Percentiles rank a stretch among this genome's conserved stretches.
These are phyloP conservation scores for Polydrusus pterygomalis DNA, from an alignment of 2,888 invertebrate species.

Conservation along the genomic window DNA sequence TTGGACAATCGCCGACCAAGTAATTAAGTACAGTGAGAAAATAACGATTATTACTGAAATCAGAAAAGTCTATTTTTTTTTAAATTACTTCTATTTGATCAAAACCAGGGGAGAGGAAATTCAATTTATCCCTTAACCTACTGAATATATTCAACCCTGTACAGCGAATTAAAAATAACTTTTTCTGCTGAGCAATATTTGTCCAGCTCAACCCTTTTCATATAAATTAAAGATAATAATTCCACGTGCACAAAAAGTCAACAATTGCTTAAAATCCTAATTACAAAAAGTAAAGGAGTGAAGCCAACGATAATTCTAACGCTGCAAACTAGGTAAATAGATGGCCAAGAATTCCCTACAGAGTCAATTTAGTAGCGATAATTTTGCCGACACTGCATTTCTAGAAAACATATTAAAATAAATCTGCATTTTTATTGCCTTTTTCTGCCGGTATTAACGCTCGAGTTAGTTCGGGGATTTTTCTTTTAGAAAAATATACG, in stretches of 20 bases:
- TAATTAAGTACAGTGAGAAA: too few relatives aligned
- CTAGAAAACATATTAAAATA: constrained; percentile 54
- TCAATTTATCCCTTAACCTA: too few relatives aligned
- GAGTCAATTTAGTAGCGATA: constrained; percentile 54
- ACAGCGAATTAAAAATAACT: not conserved
- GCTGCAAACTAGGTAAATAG: constrained; percentile 54
- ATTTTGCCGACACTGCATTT: constrained; percentile 55
- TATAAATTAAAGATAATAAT: constrained; percentile 35
- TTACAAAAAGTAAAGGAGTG: constrained; percentile 48
- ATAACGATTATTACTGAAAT: too few relatives aligned
- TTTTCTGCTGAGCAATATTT: not conserved
- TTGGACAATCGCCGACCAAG: too few relatives aligned
- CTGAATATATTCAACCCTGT: not conserved
- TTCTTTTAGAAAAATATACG: constrained; percentile 41
- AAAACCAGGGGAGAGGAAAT: too few relatives aligned
- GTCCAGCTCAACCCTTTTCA: not conserved
- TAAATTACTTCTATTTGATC: too few relatives aligned
- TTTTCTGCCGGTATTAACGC: constrained; percentile 54
- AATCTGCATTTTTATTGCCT: constrained; percentile 56
- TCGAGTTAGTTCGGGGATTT: constrained; percentile 50
- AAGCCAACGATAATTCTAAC: constrained; percentile 47
- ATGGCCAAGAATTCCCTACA: constrained; percentile 52
- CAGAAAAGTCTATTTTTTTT: too few relatives aligned
- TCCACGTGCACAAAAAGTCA: constrained; percentile 46
- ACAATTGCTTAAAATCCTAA: constrained; percentile 47